Percentiles rank a stretch among this genome's conserved stretches.
Evolutionary conservation across 2,888 invertebrate species (phyloP).

Genomic region (Aphidius colemani): DNA sequence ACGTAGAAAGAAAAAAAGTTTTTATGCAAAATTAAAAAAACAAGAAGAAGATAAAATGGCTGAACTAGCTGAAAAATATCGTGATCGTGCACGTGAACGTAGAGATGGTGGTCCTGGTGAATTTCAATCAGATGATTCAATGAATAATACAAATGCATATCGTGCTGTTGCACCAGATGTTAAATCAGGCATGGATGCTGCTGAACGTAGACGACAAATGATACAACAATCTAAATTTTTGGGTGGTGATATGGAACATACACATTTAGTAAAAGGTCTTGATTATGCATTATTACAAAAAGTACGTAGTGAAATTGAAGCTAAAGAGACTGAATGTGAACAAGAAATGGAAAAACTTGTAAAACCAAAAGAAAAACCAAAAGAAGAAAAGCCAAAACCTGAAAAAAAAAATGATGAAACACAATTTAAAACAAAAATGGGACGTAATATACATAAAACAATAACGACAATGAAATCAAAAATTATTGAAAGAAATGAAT

Average conservation of each 20-base stretch:
- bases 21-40: conserved; percentile 90
- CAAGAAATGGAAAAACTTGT: conserved; percentile 74
- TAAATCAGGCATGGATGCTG: conserved; percentile 92
- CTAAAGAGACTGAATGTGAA: conserved; percentile 80
- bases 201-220: conserved; percentile 91
- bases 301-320: conserved; percentile 81
- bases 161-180: conserved; percentile 95
- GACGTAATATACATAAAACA: conserved; percentile 74
- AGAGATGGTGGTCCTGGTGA: conserved; percentile 84
- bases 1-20: conserved; percentile 90
- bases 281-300: conserved; percentile 92
- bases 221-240: conserved; percentile 99
- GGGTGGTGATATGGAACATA: conserved; percentile 99
- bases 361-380: conserved; percentile 59
- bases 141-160: conserved; percentile 84
- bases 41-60: conserved; percentile 95
- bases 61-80: conserved; percentile 90
- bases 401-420: conserved; percentile 76
- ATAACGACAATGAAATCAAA: conserved; percentile 73
- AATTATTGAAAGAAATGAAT: conserved; percentile 80
- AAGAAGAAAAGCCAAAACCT: conserved; percentile 58
- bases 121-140: conserved; percentile 80
- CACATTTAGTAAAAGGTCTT: conserved; percentile 98
- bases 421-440: conserved; percentile 81
- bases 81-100: conserved; percentile 89